Evolutionary conservation across 2,888 invertebrate genomes (phyloP).

Genomic region (Drosophila prostipennis): DNA sequence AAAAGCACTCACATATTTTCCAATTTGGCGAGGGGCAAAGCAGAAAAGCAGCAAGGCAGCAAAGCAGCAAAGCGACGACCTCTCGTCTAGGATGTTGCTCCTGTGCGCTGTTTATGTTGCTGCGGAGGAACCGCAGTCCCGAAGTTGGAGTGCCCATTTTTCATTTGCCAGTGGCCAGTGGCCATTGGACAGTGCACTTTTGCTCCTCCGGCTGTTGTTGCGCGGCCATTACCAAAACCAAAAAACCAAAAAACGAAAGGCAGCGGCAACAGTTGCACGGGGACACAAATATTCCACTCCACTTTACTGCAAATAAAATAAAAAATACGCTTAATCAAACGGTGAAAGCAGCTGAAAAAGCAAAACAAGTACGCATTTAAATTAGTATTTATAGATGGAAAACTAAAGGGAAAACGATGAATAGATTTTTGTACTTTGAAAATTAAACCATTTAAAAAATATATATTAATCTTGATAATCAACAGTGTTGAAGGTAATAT

Average conservation of each 20-base stretch:
- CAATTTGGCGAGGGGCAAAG: conserved; percentile 59
- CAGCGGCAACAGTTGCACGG: conserved; percentile 16
- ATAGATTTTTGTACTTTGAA: too few species aligned
- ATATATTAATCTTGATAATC: too few species aligned
- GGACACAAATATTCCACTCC: background rate
- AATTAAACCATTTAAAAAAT: too few species aligned
- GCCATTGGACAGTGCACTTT: conserved; percentile 8
- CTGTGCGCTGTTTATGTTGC: conserved; percentile 22
- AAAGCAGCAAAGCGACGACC: conserved; percentile 1
- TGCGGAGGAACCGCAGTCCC: conserved; percentile 16
- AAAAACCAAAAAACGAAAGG: conserved; percentile 16
- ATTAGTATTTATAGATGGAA: too few species aligned
- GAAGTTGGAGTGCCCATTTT: conserved; percentile 41
- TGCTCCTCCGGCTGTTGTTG: conserved; percentile 24
- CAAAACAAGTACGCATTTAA: too few species aligned
- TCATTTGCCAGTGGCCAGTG: conserved; percentile 24
- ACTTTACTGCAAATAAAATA: background rate
- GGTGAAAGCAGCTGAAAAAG: background rate
- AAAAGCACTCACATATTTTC: conserved; percentile 75
- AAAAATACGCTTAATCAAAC: background rate
- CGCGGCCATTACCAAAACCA: conserved; percentile 38
- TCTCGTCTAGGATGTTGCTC: background rate
- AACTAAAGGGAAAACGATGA: too few species aligned
- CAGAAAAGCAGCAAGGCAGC: background rate
- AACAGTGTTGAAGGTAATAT: too few species aligned